Percentiles rank a stretch among this genome's conserved stretches.
phyloP scores from a whole-genome alignment of 2,888 invertebrate species.

The Napeogenes inachia region DNA sequence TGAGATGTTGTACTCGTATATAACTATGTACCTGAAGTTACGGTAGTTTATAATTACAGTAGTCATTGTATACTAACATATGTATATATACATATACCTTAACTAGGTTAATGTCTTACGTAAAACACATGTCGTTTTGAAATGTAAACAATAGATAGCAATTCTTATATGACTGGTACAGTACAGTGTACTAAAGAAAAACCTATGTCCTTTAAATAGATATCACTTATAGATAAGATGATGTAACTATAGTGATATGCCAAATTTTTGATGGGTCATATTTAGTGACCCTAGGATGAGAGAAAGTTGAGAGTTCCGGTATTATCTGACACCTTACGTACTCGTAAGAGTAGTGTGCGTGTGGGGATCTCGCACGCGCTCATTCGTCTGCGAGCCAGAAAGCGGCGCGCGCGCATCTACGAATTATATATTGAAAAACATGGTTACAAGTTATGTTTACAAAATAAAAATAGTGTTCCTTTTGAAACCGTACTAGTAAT shows the following conservation, averaged over 20 bases:
- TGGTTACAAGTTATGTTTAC: constrained; percentile 21
- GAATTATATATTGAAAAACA: constrained; percentile 25
- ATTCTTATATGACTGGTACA: too few species aligned
- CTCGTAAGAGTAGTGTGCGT: constrained; percentile 56
- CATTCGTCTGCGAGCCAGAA: constrained; percentile 56
- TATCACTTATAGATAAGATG: constrained; percentile 36
- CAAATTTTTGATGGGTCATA: constrained; percentile 41
- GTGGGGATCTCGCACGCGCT: constrained; percentile 45
- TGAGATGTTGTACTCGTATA: too few species aligned
- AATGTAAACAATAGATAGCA: too few species aligned
- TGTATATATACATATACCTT: too few species aligned
- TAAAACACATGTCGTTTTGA: too few species aligned
- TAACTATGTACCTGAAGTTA: too few species aligned
- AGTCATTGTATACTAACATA: too few species aligned
- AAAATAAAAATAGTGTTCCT: constrained; percentile 12
- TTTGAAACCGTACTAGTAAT: neutral
- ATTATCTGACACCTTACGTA: constrained; percentile 54
- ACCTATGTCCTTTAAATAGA: neutral
- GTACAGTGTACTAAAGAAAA: neutral
- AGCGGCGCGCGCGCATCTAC: constrained; percentile 56
- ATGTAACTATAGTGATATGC: constrained; percentile 47
- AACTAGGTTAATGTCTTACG: too few species aligned
- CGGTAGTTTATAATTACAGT: too few species aligned
- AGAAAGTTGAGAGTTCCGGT: constrained; percentile 72
- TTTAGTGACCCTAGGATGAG: constrained; percentile 45